Conservation (phyloP, 2,113 vertebrate species). For the Mohoua ochrocephala region DNA sequence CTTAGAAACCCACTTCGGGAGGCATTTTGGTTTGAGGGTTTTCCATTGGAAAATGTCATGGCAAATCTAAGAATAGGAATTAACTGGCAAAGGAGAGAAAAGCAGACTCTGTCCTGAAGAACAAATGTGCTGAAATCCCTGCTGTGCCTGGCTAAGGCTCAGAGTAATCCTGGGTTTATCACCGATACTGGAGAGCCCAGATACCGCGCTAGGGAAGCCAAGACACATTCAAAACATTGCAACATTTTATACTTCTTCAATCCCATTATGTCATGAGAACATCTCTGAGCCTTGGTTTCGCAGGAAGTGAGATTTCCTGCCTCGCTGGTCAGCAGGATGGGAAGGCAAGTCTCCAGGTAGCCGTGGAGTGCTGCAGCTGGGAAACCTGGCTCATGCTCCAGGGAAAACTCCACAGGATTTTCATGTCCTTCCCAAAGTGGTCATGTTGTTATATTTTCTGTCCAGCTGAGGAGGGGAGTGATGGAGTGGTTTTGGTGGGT, state of each 20-base stretch:
- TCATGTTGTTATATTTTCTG: not conserved
- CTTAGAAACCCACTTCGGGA: not conserved
- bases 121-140: not conserved
- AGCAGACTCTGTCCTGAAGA: not conserved
- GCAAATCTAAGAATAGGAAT: not conserved
- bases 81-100: not conserved
- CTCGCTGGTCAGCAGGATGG: not conserved
- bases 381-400: not conserved
- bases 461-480: not conserved
- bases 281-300: not conserved
- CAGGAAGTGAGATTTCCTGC: not conserved
- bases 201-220: not conserved
- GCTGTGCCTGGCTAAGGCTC: not conserved
- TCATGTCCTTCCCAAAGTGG: not conserved
- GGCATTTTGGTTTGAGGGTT: not conserved
- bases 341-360: not conserved
- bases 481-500: not conserved
- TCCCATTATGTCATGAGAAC: not conserved
- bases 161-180: not conserved
- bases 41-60: not conserved
- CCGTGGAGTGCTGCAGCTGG: not conserved
- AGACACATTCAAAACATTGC: not conserved
- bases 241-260: not conserved
- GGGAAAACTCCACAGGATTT: not conserved
- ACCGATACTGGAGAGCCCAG: not conserved